Evolutionary conservation across 2,888 invertebrate genomes (phyloP), one percentile per base, ranked within the genome.

Genomic region (Thymelicus acteon): DNA sequence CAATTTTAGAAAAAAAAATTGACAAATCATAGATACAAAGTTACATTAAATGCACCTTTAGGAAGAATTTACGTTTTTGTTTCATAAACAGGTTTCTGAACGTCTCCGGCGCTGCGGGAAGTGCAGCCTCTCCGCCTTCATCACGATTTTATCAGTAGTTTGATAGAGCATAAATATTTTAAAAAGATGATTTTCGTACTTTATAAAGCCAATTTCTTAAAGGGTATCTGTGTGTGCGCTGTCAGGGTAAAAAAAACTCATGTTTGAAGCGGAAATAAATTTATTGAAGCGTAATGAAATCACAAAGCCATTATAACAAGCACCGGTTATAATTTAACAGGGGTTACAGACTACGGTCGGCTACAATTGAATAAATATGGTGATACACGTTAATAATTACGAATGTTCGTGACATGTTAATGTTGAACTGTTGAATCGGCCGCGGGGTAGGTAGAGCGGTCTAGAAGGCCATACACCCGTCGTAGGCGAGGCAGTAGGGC

Each of bases 401-500:
- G 7, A 57, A 12, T 57, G 57, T 57, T 54, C 54, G 54, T 54
- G 12, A 54, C 24, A 54, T 19, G 7, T 54, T 7, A 12, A 3
- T 52, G 13, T 52, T 13, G 4, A 6, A 8, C 31, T 31, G 31
- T 31, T 5, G 57, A 24, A 0, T 6, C 3, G 31, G 31, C 57
- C 57, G 57, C 57, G 47, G 48, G 62, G 60, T 6, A 60, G 19
- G 58, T 37, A 8, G 40, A 15, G 7, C 44, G 57, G 54, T 66
- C 76, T 79, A 91, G 74, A 78, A 84, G 75, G 86, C 82, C 83
- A 85, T 82, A 77, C 91, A 91, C 66, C 87, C 87, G 77, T 84
- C 77, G 78, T 86, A 83, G 73, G 81, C 75, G 76, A 85, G 85
- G 82, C 88, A 90, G 76, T 83, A 82, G 77, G 87, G 83, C 80